Conservation (phyloP, 2,797 vertebrate genomes). For the Artibeus lituratus region DNA sequence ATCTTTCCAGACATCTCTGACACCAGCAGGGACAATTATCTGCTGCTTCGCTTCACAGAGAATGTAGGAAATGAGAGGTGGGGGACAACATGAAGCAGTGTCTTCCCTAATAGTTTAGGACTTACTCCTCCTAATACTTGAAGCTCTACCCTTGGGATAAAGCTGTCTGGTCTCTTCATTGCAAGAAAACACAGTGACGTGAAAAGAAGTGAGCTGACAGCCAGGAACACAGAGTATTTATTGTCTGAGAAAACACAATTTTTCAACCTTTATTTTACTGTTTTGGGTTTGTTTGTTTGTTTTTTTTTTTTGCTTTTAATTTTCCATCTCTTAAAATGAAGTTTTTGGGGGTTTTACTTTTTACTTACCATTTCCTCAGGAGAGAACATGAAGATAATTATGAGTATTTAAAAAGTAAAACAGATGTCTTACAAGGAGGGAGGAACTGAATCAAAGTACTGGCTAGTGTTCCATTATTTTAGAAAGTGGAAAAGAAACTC, state of each 20-base stretch:
- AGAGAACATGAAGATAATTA: neutral
- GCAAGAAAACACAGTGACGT: neutral
- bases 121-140: neutral
- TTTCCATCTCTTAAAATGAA: neutral
- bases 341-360: neutral
- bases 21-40: neutral
- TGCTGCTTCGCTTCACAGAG: neutral
- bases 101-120: neutral
- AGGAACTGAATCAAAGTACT: neutral
- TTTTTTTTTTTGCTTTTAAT: neutral
- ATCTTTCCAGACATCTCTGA: slow-evolving; percentile 13
- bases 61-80: neutral
- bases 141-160: neutral
- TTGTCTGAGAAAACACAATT: neutral
- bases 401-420: neutral
- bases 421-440: neutral
- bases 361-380: neutral
- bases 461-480: neutral
- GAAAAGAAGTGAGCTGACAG: neutral
- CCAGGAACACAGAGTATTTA: neutral
- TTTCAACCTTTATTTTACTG: neutral
- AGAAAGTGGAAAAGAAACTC: neutral
- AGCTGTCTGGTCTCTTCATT: neutral
- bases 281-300: too few relatives aligned
- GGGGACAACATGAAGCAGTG: neutral